These are phyloP conservation scores for Drosophila insularis DNA, from an alignment of 1,140 invertebrate species.

Conservation along the genomic window DNA sequence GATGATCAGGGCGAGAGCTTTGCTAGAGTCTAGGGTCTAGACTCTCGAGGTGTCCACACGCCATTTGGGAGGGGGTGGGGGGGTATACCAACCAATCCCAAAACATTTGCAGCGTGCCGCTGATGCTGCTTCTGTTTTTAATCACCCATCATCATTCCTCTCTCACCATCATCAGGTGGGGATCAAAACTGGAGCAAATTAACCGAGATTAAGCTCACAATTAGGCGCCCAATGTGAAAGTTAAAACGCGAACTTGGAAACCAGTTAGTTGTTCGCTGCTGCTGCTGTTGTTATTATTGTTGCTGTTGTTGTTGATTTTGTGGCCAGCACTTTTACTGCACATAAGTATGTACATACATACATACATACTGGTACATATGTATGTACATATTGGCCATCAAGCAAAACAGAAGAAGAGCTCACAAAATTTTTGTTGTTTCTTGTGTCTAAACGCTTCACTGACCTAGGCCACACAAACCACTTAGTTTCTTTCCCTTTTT, in stretches of 20 bases:
- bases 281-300: constrained; percentile 1
- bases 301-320: constrained; percentile 10
- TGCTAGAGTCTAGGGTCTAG: not conserved
- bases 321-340: constrained; percentile 62
- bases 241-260: constrained; percentile 60
- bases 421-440: constrained; percentile 26
- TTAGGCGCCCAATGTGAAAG: constrained; percentile 79
- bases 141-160: constrained; percentile 6
- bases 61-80: not conserved
- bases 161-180: constrained; percentile 15
- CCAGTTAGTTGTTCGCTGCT: constrained; percentile 45
- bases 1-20: not conserved
- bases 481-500: constrained; percentile 25
- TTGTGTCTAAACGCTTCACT: constrained; percentile 59
- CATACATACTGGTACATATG: too few relatives aligned
- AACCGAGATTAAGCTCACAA: constrained; percentile 76
- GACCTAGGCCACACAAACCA: constrained; percentile 61
- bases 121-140: not conserved
- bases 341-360: too few relatives aligned
- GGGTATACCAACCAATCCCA: too few relatives aligned
- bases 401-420: constrained; percentile 17
- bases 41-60: not conserved
- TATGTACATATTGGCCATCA: constrained; percentile 17
- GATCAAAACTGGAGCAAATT: constrained; percentile 78
- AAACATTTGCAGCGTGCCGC: too few relatives aligned